Evolutionary conservation across 2,797 vertebrate genomes (phyloP).

Genomic region (Halcyon smyrnensis): DNA sequence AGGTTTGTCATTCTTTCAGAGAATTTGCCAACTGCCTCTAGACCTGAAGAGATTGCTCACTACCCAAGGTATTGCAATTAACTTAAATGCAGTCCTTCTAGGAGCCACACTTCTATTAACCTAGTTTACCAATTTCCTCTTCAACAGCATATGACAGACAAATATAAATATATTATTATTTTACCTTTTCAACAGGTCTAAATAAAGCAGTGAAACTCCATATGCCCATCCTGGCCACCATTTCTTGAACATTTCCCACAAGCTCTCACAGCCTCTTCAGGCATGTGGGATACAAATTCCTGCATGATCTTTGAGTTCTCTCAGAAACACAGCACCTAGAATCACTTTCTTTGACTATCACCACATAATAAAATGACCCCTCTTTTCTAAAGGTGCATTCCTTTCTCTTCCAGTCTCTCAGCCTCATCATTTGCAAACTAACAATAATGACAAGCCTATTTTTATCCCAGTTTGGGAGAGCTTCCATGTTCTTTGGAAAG

Average conservation of each 20-base stretch:
- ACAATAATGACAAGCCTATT: rapidly evolving
- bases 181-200: background rate
- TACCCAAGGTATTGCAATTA: background rate
- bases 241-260: background rate
- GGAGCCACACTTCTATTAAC: background rate
- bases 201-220: background rate
- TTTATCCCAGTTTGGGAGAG: background rate
- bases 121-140: background rate
- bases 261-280: background rate
- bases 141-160: rapidly evolving
- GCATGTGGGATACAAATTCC: background rate
- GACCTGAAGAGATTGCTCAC: background rate
- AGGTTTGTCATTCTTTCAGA: background rate
- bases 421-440: background rate
- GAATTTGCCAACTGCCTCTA: background rate
- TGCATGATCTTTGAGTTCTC: background rate
- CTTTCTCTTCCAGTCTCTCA: background rate
- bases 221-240: background rate
- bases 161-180: background rate
- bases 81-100: background rate
- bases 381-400: background rate
- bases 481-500: background rate
- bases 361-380: background rate
- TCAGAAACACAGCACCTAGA: background rate
- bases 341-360: background rate